A percentile compares a stretch with the other conserved stretches of the same genome.
phyloP scores from a whole-genome alignment of 2,797 vertebrate species.

The Percopsis omiscomaycus region DNA sequence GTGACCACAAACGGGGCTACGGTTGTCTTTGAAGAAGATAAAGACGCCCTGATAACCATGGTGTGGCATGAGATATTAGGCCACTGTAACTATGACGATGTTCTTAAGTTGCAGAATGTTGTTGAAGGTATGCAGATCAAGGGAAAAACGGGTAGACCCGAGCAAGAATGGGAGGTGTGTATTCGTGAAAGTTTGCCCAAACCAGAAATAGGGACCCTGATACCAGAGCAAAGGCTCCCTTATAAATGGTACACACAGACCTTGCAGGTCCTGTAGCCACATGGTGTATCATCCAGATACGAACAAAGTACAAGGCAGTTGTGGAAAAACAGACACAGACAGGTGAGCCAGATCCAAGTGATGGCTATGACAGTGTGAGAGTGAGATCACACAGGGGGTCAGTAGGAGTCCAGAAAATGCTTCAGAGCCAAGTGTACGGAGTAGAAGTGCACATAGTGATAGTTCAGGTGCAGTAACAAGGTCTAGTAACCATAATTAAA shows the following conservation, averaged over 20 bases:
- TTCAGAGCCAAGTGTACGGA: slow-evolving; percentile 8
- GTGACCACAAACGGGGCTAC: neutral
- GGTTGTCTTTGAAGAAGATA: slow-evolving; percentile 10
- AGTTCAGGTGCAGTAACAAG: neutral
- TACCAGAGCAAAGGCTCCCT: too few relatives aligned
- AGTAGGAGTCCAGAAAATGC: slow-evolving; percentile 4
- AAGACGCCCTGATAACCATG: slow-evolving; percentile 14
- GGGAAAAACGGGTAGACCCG: neutral
- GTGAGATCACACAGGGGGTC: slow-evolving; percentile 3
- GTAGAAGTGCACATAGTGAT: slow-evolving; percentile 11
- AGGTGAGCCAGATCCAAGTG: neutral
- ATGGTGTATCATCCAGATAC: slow-evolving; percentile 25
- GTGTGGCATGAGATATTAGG: slow-evolving; percentile 23
- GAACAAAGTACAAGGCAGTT: neutral
- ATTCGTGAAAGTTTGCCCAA: neutral
- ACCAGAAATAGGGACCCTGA: too few relatives aligned
- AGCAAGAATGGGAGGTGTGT: neutral
- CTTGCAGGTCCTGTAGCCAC: slow-evolving; percentile 3
- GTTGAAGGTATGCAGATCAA: slow-evolving; percentile 21
- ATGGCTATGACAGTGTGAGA: slow-evolving; percentile 6
- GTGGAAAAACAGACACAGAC: slow-evolving; percentile 15
- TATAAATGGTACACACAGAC: too few relatives aligned
- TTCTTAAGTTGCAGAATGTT: slow-evolving; percentile 7
- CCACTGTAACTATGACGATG: slow-evolving; percentile 28
- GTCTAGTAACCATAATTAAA: neutral